These are phyloP conservation scores for Eupleurogrammus muticus DNA, from an alignment of 2,797 vertebrate genomes.

Conservation along the genomic window DNA sequence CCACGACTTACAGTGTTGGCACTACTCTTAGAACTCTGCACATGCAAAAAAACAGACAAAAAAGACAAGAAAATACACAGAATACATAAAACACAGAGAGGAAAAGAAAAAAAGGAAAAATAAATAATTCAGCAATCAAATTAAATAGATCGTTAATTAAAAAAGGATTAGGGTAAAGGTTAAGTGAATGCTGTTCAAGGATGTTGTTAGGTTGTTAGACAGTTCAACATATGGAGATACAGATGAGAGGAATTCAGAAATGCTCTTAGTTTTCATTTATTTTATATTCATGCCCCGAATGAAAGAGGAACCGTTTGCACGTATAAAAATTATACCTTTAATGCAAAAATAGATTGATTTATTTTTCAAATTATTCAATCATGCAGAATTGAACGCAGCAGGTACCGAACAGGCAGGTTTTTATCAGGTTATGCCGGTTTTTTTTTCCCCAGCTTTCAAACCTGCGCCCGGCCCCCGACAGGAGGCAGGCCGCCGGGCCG, in stretches of 20 bases:
- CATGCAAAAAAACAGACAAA: slow-evolving; percentile 93
- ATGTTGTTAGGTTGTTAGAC: slow-evolving; percentile 44
- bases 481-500: slow-evolving; percentile 36
- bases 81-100: slow-evolving; percentile 78
- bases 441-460: neutral
- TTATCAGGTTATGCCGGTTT: neutral
- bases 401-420: too few species aligned
- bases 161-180: slow-evolving; percentile 46
- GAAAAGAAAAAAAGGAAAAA: slow-evolving; percentile 84
- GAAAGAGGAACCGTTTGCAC: neutral
- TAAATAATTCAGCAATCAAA: slow-evolving; percentile 73
- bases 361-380: too few species aligned
- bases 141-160: slow-evolving; percentile 56
- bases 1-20: slow-evolving; percentile 94
- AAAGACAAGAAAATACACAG: slow-evolving; percentile 90
- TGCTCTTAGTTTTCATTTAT: neutral
- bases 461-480: slow-evolving; percentile 2
- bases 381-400: too few species aligned
- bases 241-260: slow-evolving; percentile 45
- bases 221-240: slow-evolving; percentile 27
- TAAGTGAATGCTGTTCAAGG: slow-evolving; percentile 40
- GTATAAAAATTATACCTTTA: neutral
- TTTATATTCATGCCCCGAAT: slow-evolving; percentile 2
- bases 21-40: slow-evolving; percentile 99
- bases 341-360: neutral